phyloP scores from a whole-genome alignment of 2,888 invertebrate species.

The Microplitis manilae region DNA sequence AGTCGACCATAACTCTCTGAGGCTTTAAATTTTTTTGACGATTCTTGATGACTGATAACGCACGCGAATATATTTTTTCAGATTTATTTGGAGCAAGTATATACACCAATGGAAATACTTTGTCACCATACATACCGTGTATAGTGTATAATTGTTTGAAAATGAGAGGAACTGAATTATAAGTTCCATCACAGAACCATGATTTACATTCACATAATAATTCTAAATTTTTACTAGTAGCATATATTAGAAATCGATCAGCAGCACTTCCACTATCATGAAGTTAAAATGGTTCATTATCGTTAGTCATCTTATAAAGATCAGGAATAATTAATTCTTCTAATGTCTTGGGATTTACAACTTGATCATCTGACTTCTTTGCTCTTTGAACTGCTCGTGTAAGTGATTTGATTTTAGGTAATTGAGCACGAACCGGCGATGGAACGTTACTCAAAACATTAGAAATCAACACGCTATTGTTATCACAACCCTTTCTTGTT shows the following conservation, averaged over 20 bases:
- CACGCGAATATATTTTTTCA: conserved; percentile 1
- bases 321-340: neutral
- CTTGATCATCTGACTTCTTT: neutral
- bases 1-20: conserved; percentile 15
- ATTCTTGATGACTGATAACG: conserved; percentile 6
- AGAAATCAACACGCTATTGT: neutral
- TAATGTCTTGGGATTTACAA: neutral
- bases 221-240: conserved; percentile 24
- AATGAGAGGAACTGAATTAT: conserved; percentile 28
- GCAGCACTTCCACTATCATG: neutral
- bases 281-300: conserved; percentile 24
- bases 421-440: neutral
- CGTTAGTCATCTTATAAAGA: neutral
- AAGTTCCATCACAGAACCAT: conserved; percentile 34
- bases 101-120: conserved; percentile 35
- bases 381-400: neutral
- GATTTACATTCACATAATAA: conserved; percentile 1
- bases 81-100: conserved; percentile 6
- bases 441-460: neutral
- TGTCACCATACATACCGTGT: conserved; percentile 25
- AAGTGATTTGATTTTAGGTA: neutral
- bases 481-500: neutral
- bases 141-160: conserved; percentile 28
- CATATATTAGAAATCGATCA: conserved; percentile 14
- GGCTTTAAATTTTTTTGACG: conserved; percentile 8